These are phyloP conservation scores for Zeus faber DNA, from an alignment of 2,113 vertebrate species.

Conservation along the genomic window DNA sequence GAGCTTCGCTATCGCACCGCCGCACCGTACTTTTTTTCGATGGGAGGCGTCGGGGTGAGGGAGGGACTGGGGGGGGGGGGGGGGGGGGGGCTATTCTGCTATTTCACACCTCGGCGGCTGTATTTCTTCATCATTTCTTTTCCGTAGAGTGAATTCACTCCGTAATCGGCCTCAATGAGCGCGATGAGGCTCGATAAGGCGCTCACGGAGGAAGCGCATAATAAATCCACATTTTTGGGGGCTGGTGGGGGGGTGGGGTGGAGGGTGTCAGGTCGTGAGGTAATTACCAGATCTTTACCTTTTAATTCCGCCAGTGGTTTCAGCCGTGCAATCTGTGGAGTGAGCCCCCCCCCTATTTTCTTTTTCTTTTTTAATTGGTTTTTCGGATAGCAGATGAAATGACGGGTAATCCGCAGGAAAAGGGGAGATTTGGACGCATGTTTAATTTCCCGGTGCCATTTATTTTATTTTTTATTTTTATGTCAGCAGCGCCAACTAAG, in stretches of 20 bases:
- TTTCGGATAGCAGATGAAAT: conserved; percentile 22
- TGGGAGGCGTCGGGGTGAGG: not conserved
- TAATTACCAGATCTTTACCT: conserved; percentile 63
- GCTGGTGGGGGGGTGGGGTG: too few species aligned
- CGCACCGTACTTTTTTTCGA: too few species aligned
- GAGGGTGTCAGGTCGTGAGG: conserved; percentile 35
- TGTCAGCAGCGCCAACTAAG: too few species aligned
- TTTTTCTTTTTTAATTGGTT: conserved; percentile 62
- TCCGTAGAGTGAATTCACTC: conserved; percentile 31
- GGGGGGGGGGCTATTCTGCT: not conserved
- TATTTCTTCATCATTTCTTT: conserved; percentile 30
- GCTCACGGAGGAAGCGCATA: conserved; percentile 40
- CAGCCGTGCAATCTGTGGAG: conserved; percentile 51
- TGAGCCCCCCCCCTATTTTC: conserved; percentile 41
- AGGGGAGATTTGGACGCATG: too few species aligned
- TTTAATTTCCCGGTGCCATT: too few species aligned
- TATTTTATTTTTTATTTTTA: too few species aligned
- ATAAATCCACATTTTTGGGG: conserved; percentile 44
- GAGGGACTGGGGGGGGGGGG: not conserved
- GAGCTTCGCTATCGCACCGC: too few species aligned
- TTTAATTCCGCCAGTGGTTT: conserved; percentile 52
- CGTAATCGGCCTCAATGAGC: conserved; percentile 31
- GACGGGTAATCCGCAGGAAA: too few species aligned
- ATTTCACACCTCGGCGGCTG: not conserved
- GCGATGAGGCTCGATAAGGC: conserved; percentile 49